These are phyloP conservation scores for Coptotermes formosanus DNA, from an alignment of 1,140 invertebrate genomes.

Conservation along the genomic window DNA sequence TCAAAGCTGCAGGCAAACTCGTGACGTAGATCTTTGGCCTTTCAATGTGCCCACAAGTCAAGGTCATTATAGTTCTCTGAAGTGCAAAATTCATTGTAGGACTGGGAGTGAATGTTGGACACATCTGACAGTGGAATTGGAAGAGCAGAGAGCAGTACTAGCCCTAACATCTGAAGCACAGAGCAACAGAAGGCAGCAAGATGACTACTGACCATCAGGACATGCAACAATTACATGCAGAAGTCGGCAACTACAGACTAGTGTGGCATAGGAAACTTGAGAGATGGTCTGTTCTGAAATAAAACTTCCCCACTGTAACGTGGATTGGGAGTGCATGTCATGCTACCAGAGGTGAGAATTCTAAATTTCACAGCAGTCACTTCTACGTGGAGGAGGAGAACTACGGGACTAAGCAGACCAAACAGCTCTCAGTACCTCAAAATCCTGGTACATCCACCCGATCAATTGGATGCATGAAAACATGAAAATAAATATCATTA, in stretches of 20 bases:
- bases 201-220: neutral
- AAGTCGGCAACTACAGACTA: neutral
- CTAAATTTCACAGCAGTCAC: constrained; percentile 48
- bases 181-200: neutral
- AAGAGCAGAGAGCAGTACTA: neutral
- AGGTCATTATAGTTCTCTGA: too few relatives aligned
- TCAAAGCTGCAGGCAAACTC: too few relatives aligned
- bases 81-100: too few relatives aligned
- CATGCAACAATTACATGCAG: neutral
- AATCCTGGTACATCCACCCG: constrained; percentile 55
- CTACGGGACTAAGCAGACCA: constrained; percentile 25
- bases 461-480: constrained; percentile 45
- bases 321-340: constrained; percentile 35
- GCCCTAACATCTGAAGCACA: neutral
- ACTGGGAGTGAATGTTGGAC: too few relatives aligned
- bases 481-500: constrained; percentile 50
- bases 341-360: constrained; percentile 58
- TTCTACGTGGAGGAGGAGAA: constrained; percentile 37
- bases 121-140: too few relatives aligned
- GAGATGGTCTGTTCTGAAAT: constrained; percentile 46
- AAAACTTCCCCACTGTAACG: neutral
- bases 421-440: constrained; percentile 59
- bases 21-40: too few relatives aligned
- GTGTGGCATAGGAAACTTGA: constrained; percentile 48
- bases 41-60: too few relatives aligned